These are phyloP conservation scores for Myopa tessellatipennis DNA, from an alignment of 2,888 invertebrate species.

Conservation along the genomic window DNA sequence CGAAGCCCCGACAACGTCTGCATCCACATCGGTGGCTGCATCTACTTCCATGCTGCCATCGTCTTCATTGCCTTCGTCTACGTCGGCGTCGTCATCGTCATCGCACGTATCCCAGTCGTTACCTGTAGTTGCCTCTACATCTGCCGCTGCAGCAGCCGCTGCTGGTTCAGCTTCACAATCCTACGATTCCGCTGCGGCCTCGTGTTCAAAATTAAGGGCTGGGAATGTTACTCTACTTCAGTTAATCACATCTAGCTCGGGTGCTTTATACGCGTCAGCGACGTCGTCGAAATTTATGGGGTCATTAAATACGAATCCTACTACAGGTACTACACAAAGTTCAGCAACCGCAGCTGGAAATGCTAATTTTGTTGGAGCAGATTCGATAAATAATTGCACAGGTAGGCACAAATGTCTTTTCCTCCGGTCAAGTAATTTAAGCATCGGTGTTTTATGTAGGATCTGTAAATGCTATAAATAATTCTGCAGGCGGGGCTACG, in stretches of 20 bases:
- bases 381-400: conserved; percentile 28
- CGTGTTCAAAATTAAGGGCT: conserved; percentile 22
- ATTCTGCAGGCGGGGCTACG: conserved; percentile 41
- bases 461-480: conserved; percentile 38
- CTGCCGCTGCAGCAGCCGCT: conserved; percentile 48
- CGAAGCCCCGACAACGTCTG: conserved; percentile 40
- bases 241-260: conserved; percentile 23
- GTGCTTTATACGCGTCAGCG: conserved; percentile 33
- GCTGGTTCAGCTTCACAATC: conserved; percentile 35
- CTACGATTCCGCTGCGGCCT: conserved; percentile 29
- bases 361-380: conserved; percentile 25
- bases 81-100: conserved; percentile 45
- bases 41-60: conserved; percentile 42
- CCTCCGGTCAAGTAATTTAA: not conserved
- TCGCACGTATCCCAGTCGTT: conserved; percentile 37
- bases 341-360: not conserved
- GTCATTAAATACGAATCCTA: conserved; percentile 2
- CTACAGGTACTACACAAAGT: conserved; percentile 5
- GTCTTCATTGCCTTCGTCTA: conserved; percentile 48
- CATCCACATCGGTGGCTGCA: conserved; percentile 42
- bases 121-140: conserved; percentile 46
- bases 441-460: not conserved
- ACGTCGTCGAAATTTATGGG: conserved; percentile 27
- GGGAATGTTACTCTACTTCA: not conserved
- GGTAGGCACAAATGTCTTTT: not conserved